Base-by-base conservation (phyloP, 2,888 invertebrate genomes). In the Aethes cnicana region DNA sequence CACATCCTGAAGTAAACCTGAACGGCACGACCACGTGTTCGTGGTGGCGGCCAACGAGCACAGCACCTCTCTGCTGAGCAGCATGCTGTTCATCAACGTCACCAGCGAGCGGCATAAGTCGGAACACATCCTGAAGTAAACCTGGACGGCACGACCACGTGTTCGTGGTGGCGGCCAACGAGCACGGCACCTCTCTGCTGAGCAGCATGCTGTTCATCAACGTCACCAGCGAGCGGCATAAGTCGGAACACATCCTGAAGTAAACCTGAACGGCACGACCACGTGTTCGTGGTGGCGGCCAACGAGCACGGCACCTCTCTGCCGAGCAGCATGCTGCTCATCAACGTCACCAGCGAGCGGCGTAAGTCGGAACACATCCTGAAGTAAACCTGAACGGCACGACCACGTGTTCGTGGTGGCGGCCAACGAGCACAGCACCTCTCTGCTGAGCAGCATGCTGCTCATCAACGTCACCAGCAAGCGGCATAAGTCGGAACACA, bases 11-110 rank as follows among this genome's bases (percentile, higher is more conserved):
- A 46, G 4, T 28, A 35, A 53, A 2, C 1, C 7, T 32, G 6
- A 16, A n/a, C 8, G 0, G n/a, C n/a, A n/a, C n/a, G n/a, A 97
- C 84, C 94, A 95, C 73, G 92, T 96, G 69, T 95, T 95, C 72
- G 96, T 96, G 47, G 93, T 96, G 14, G 92, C 96, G 0, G 87
- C 92, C 66, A 97, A 96, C 72, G 90, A 91, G 55, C 93, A 94
- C 72, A 97, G 97, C 2, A 92, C 94, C 41, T 96, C 96, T 1
- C 81, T 96, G 55, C 96, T 96, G 0, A 95, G 96, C 3, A 94
- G 96, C 43, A 93, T 96, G 80, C 89, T 96, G 37, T 90, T 95
- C 60, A 92, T 96, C 63, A 95, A 95, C 68, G 90, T 94, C 41
- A 92, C 93, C 16, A 90, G 91, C 7, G 86, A 90, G 66, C 69